Base-by-base conservation (phyloP, 2,113 vertebrate species). In the Conger conger region DNA sequence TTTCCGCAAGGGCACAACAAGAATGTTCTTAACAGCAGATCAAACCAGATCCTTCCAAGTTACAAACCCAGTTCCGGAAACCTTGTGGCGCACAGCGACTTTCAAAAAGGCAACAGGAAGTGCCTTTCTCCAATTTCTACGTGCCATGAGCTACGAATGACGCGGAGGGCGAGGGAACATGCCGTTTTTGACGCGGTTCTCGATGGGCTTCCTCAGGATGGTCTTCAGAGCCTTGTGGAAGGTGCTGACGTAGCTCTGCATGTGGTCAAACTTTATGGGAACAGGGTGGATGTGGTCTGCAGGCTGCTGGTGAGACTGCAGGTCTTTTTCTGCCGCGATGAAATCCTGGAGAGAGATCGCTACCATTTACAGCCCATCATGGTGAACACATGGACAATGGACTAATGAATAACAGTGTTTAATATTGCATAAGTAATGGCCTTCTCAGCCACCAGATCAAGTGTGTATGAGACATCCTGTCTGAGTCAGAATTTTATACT, bases 141-240 rank as follows among this genome's bases (percentile, higher is more conserved):
- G n/a, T n/a, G n/a, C n/a, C n/a, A n/a, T n/a, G n/a, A n/a, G n/a
- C n/a, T n/a, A n/a, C n/a, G n/a, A n/a, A n/a, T n/a, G n/a, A n/a
- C n/a, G n/a, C n/a, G n/a, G 57, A 27, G 18, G 57, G 57, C 6
- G 15, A 20, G 20, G 33, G 1, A 9, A 85, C 60, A 84, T 92
- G 94, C 94, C 89, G 86, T 93, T 89, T 84, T 93, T 94, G 50
- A 95, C 89, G 5, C 86, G 86, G 13, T 60, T 79, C 18, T 92
- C 90, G 76, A 94, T 15, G 0, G 93, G 92, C 42, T 63, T 92
- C 90, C 90, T 88, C 0, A 95, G 45, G 20, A 87, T n/a, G 1
- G 86, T 90, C 88, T 89, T 90, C 85, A 94, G 17, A 81, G 82
- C 79, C 84, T 83, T 86, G 76, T 80, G 0, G 0, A 96, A 87